Percentiles rank a stretch among this genome's conserved stretches.
phyloP scores from a whole-genome alignment of 1,140 invertebrate genomes.

The Pseudomyrmex gracilis region DNA sequence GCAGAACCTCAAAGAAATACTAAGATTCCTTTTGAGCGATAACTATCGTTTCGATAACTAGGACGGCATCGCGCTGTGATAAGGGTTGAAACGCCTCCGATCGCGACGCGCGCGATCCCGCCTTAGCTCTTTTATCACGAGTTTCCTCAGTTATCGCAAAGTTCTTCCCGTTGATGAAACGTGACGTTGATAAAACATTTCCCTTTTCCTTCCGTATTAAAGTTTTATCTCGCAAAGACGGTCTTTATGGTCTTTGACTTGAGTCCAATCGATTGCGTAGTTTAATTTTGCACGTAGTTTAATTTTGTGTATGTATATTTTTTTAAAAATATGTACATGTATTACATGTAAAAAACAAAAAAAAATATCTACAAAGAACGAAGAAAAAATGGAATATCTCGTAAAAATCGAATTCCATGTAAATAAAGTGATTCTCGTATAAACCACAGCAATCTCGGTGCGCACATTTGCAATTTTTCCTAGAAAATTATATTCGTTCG shows the following conservation, averaged over 20 bases:
- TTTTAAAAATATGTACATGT: not conserved
- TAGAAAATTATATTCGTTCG: slow-evolving; percentile 47
- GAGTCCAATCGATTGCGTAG: slow-evolving; percentile 3
- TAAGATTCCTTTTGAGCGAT: slow-evolving; percentile 15
- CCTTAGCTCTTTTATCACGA: slow-evolving; percentile 48
- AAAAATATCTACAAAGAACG: not conserved
- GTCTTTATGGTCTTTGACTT: slow-evolving; percentile 22
- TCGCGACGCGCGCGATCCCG: slow-evolving; percentile 13
- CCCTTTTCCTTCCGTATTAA: slow-evolving; percentile 43
- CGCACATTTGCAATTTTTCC: slow-evolving; percentile 13
- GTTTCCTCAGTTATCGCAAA: slow-evolving; percentile 46
- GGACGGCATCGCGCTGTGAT: slow-evolving; percentile 18
- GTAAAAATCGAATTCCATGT: no score
- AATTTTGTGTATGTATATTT: no score
- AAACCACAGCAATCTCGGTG: slow-evolving; percentile 20
- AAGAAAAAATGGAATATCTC: not conserved
- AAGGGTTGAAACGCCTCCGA: slow-evolving; percentile 27
- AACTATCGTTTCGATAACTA: slow-evolving; percentile 40
- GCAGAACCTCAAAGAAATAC: not conserved
- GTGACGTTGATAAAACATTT: slow-evolving; percentile 61
- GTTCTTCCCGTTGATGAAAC: slow-evolving; percentile 46
- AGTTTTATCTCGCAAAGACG: slow-evolving; percentile 25
- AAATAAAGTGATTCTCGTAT: slow-evolving; percentile 11
- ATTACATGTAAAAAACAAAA: no score
- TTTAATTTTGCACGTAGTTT: slow-evolving; percentile 10